Evolutionary conservation across 2,113 vertebrate genomes (phyloP), one percentile per base, ranked within the genome.

Genomic region (Passer montanus): DNA sequence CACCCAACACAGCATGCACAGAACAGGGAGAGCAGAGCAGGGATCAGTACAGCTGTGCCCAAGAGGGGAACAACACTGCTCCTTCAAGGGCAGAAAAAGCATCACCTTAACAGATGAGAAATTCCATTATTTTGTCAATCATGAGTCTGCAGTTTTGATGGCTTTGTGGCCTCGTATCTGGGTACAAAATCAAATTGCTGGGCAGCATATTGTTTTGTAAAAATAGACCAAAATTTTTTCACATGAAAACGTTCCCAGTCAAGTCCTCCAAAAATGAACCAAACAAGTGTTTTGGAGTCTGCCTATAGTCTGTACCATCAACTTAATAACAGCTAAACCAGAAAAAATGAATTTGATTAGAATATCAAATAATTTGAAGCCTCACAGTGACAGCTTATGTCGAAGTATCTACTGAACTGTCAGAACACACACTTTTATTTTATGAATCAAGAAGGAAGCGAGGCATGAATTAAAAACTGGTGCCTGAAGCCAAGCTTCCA

Each of bases 1-100:
- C 31, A 15, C 0, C 28, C 33, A 31, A 47, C 3, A 2, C 4
- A 2, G 19, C 55, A 21, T 0, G 1, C 56, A 39, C 16, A 88
- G 21, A 31, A 15, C 3, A 41, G 64, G 35, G 22, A 49, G 21
- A 13, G 23, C 0, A 87, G 22, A 58, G 43, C 63, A 41, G 31
- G 13, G 31, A 16, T 7, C 3, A 46, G 35, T 0, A 30, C 2
- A 67, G 82, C 69, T 16, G 7, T 13, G 68, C 23, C 41, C 44
- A 18, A 20, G 41, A 75, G 73, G 0, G 4, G 46, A 90, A 75
- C 63, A 53, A 46, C 2, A 1, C 3, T 1, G 2, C 9, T 44
- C 16, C 60, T 53, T 64, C 3, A 1, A 44, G n/a, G 44, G 9
- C 69, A 58, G 15, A 31, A 44, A 68, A 53, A 30, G 9, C 3